Base-by-base conservation (phyloP, 2,113 vertebrate genomes). In the Ptychochromis oligacanthus region DNA sequence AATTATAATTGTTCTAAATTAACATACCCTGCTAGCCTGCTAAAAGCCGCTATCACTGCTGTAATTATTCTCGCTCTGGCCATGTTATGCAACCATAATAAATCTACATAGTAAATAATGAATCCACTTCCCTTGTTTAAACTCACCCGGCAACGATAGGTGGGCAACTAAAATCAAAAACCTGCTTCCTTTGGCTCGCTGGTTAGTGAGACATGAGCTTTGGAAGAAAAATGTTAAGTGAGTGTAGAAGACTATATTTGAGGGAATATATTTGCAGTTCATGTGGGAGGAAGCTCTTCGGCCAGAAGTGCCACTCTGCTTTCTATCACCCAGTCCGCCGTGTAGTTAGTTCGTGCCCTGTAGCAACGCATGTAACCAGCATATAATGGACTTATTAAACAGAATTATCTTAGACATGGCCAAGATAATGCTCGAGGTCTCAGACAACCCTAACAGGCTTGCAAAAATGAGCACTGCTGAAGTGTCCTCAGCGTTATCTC, bases 1-100 rank as follows among this genome's bases (percentile, higher is more conserved):
- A 72, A 34, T n/a, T 72, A 34, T 72, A 72, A 72, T 54, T 54
- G 26, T 54, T 72, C 18, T 72, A 54, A 52, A 72, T 72, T 72
- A 72, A 72, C 67, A 54, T 20, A 72, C 26, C 46, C 67, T 54
- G 46, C 67, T 72, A 72, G 67, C 46, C 67, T 18, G 62, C 82
- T 87, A 64, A 75, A 80, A 57, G 62, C 85, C 6, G 7, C 43
- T 38, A 79, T 75, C 49, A 46, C 12, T 20, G 40, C n/a, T 49
- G 65, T 52, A 57, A 55, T 82, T 79, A 79, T 84, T 79, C 34
- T 52, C 22, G 11, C 70, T 67, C 77, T 40, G 75, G 61, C 56
- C 10, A 7, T 18, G 64, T 89, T 79, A 83, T 61, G 43, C 81
- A 88, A 88, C 36, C 56, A 72, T 43, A 43, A 64, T 59, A 78